These are phyloP conservation scores for Synanthedon myopaeformis DNA, from an alignment of 2,888 invertebrate species.

Conservation along the genomic window DNA sequence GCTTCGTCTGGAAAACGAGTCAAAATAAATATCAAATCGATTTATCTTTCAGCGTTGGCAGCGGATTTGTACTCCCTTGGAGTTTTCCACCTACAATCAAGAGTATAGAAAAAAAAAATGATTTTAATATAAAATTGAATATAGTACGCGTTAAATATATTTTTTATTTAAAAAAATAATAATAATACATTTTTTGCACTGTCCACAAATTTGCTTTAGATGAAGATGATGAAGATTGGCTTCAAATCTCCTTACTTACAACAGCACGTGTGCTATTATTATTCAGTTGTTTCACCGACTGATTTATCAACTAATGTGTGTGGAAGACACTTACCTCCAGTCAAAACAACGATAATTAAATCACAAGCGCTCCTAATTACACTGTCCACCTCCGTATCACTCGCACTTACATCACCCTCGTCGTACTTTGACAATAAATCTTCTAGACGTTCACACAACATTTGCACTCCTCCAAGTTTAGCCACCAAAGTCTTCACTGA, in stretches of 20 bases:
- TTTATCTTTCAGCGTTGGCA: neutral
- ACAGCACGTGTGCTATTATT: no score
- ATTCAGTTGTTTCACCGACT: no score
- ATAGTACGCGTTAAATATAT: no score
- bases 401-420: slow-evolving; percentile 51
- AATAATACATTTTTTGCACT: no score
- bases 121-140: no score
- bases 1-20: slow-evolving; percentile 78
- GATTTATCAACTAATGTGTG: no score
- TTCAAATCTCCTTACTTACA: no score
- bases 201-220: no score
- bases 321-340: slow-evolving; percentile 74
- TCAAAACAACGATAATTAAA: slow-evolving; percentile 84
- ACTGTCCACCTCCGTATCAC: slow-evolving; percentile 50
- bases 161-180: no score
- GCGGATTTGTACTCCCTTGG: neutral
- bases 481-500: slow-evolving; percentile 82
- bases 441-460: slow-evolving; percentile 80
- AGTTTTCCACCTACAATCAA: no score
- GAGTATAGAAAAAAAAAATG: no score
- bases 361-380: slow-evolving; percentile 88
- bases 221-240: no score
- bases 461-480: slow-evolving; percentile 79
- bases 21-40: neutral
- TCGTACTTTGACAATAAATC: slow-evolving; percentile 37